These are phyloP conservation scores for Eupithecia vulgata DNA, from an alignment of 2,888 invertebrate genomes.

Conservation along the genomic window DNA sequence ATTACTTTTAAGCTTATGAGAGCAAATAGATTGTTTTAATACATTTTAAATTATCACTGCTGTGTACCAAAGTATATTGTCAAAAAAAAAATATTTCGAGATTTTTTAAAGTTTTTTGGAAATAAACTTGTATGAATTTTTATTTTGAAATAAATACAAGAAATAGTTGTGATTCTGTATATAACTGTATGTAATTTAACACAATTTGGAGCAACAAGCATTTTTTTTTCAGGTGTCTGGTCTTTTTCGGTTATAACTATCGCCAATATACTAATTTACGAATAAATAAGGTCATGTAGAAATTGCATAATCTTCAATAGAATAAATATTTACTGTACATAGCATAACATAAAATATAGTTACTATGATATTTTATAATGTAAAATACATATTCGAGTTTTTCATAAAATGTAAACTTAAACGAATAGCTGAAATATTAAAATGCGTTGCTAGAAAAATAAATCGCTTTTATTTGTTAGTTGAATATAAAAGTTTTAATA, in stretches of 20 bases:
- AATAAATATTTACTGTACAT: constrained; percentile 25
- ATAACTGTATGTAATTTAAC: neutral
- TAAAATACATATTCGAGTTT: constrained; percentile 44
- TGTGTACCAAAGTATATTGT: neutral
- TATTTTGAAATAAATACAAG: no score
- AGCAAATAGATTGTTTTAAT: neutral
- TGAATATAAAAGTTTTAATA: constrained; percentile 44
- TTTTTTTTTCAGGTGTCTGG: neutral
- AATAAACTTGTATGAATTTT: no score
- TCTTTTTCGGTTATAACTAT: neutral
- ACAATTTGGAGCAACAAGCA: neutral
- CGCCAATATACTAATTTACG: neutral
- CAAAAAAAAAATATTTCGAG: neutral
- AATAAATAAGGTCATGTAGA: constrained; percentile 11
- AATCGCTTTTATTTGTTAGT: constrained; percentile 46
- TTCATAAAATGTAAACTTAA: constrained; percentile 35
- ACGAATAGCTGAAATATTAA: constrained; percentile 35
- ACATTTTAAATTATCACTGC: neutral
- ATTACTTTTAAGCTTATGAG: neutral
- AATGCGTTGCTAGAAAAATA: constrained; percentile 32
- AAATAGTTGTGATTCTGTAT: no score
- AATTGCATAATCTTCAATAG: constrained; percentile 11
- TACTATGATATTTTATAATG: constrained; percentile 27
- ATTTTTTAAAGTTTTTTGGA: no score
- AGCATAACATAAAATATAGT: constrained; percentile 31